Evolutionary conservation across 2,797 vertebrate genomes (phyloP).

Genomic region (Notoglanidium macrostoma): DNA sequence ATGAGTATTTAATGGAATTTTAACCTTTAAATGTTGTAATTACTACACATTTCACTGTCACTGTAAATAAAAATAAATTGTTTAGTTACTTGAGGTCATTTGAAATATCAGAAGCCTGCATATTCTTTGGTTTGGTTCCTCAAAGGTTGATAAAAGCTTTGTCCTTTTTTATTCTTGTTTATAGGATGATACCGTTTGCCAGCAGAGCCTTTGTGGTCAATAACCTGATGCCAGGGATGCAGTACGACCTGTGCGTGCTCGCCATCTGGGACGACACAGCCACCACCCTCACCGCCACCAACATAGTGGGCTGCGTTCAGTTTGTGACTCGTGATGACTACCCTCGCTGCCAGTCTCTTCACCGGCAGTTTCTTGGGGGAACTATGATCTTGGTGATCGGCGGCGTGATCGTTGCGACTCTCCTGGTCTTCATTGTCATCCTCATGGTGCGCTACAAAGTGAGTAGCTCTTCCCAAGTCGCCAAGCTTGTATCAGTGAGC

Average conservation of each 20-base stretch:
- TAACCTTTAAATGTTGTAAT: no score
- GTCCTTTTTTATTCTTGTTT: slow-evolving; percentile 36
- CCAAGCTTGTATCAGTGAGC: slow-evolving; percentile 81
- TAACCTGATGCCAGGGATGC: slow-evolving; percentile 89
- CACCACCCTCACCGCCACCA: slow-evolving; percentile 91
- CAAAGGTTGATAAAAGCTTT: slow-evolving; percentile 28
- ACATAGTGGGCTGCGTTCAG: slow-evolving; percentile 88
- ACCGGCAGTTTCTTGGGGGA: slow-evolving; percentile 89
- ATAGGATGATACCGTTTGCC: slow-evolving; percentile 91
- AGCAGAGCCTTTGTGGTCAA: slow-evolving; percentile 92
- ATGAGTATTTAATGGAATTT: no score
- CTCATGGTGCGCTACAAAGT: slow-evolving; percentile 92
- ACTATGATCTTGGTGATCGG: slow-evolving; percentile 95
- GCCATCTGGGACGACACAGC: slow-evolving; percentile 94
- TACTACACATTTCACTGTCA: no score
- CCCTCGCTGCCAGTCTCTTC: slow-evolving; percentile 86
- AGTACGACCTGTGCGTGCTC: slow-evolving; percentile 90
- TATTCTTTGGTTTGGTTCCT: not conserved
- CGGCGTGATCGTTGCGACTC: slow-evolving; percentile 88
- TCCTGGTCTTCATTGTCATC: slow-evolving; percentile 90
- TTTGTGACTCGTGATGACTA: slow-evolving; percentile 92
- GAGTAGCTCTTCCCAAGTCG: slow-evolving; percentile 48
- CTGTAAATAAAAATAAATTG: no score
- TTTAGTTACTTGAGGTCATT: not conserved
- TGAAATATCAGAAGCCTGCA: not conserved